Base-by-base conservation (phyloP, 2,797 vertebrate species). In the Pseudopleuronectes americanus region DNA sequence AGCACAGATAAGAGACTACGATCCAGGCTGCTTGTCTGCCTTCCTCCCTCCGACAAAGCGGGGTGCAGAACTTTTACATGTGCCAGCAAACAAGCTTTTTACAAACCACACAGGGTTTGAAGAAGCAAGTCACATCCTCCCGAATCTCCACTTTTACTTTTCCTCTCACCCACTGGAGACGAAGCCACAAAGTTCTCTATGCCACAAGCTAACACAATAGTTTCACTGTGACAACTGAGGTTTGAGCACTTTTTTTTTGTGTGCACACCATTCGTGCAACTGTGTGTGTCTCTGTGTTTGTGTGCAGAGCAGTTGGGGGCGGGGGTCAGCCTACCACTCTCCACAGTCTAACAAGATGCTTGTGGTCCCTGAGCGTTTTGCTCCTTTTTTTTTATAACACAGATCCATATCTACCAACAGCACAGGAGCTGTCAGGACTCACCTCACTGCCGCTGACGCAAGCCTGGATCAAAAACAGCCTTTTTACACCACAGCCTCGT, bases 321-420 rank as follows among this genome's bases (percentile, higher is more conserved):
- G 59, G 78, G 70, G 81, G 86, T 88, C 80, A 86, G 79, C 75
- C 77, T 68, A 87, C 78, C 84, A 80, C 77, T 86, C 87, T 91
- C 79, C 77, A 73, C 72, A 88, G 80, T 79, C 81, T 88, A 92
- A 91, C 91, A 88, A 89, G 90, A 89, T 64, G 73, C 85, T 88
- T 87, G 89, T 85, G 89, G 84, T 92, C 90, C 90, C 90, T 84
- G 87, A 92, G 90, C 86, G 55, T 92, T 92, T 92, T 90, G 87
- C 87, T 89, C 81, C 86, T 88, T 60, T 53, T 86, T 90, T 89
- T 89, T 89, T 89, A 26, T 71, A 91, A 91, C 91, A 90, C 84
- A 87, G 91, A 93, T 93, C 91, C 87, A 91, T 92, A 94, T 93
- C 91, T 87, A 89, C 85, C 90, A 87, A 86, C 86, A 87, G 89